Conservation (phyloP, 2,113 vertebrate species). For the Chitala chitala region DNA sequence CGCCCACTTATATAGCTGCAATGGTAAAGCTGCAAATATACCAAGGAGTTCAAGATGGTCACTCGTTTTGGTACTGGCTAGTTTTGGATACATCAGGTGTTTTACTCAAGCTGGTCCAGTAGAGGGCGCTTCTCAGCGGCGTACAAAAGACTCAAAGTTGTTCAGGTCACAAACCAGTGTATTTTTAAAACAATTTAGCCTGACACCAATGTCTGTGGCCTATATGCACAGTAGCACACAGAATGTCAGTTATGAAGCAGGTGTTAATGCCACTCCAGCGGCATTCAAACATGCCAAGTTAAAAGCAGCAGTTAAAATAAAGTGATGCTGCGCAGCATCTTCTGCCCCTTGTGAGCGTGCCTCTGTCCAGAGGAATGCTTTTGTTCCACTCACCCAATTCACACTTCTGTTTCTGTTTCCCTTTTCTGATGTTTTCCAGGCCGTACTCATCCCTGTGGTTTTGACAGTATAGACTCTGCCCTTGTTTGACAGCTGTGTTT, state of each 20-base stretch:
- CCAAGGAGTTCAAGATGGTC: neutral
- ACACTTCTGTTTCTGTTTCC: too few relatives aligned
- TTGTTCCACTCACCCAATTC: too few relatives aligned
- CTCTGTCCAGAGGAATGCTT: too few relatives aligned
- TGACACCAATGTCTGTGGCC: neutral
- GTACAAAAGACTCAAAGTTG: neutral
- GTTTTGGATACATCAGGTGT: neutral
- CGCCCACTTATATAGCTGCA: neutral
- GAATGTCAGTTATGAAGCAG: neutral
- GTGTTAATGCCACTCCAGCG: neutral
- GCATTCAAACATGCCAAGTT: neutral
- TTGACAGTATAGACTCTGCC: too few relatives aligned
- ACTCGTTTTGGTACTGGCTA: neutral
- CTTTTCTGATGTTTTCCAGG: too few relatives aligned
- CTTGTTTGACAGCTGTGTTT: too few relatives aligned
- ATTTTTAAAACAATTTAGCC: too few relatives aligned
- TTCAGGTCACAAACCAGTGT: neutral
- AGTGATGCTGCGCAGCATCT: too few relatives aligned
- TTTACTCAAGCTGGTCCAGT: neutral
- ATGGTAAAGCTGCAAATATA: neutral
- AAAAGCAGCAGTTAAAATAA: neutral
- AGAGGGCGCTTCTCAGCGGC: neutral
- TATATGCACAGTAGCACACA: neutral
- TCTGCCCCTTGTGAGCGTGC: too few relatives aligned
- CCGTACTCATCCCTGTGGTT: too few relatives aligned